phyloP scores from a whole-genome alignment of 2,113 vertebrate genomes.

The Stegostoma tigrinum region DNA sequence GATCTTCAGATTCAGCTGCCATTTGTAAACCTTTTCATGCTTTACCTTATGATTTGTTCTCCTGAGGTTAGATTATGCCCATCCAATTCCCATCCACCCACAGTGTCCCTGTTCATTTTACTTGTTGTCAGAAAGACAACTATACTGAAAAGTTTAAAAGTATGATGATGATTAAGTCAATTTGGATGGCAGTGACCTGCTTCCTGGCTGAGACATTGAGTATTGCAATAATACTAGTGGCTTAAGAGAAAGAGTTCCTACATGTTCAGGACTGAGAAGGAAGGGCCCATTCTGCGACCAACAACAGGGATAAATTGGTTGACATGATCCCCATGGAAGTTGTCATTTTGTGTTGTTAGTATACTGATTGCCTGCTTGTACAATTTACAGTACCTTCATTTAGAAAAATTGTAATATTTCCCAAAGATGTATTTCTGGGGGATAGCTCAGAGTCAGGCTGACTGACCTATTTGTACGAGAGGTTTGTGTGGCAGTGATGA shows the following conservation, averaged over 20 bases:
- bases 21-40: not conserved
- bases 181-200: not conserved
- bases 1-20: not conserved
- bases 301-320: not conserved
- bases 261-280: not conserved
- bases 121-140: not conserved
- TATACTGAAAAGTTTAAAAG: not conserved
- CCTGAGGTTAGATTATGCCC: not conserved
- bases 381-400: not conserved
- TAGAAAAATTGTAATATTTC: not conserved
- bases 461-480: constrained; percentile 18
- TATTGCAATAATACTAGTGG: not conserved
- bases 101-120: too few species aligned
- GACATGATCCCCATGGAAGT: not conserved
- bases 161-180: not conserved
- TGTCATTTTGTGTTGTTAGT: not conserved
- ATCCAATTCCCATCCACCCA: too few species aligned
- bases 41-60: constrained; percentile 5
- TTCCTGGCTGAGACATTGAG: not conserved
- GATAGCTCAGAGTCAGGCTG: not conserved
- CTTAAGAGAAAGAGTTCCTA: not conserved
- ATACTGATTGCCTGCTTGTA: not conserved
- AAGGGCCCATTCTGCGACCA: not conserved
- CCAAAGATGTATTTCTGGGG: not conserved
- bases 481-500: constrained; percentile 21